Evolutionary conservation across 2,888 invertebrate species (phyloP).

Genomic region (Teleiodes luculella): DNA sequence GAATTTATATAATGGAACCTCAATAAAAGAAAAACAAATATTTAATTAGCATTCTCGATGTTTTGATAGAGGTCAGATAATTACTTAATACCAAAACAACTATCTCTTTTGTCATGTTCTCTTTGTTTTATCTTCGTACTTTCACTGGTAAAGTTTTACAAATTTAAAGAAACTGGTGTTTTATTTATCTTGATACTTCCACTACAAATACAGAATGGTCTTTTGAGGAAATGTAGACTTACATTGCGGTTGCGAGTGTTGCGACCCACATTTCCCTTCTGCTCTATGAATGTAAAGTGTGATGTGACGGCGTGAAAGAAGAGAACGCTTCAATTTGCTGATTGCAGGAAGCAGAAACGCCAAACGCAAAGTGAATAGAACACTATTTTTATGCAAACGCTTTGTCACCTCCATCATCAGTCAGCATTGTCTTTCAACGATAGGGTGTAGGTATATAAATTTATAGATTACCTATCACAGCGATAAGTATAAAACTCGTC

Average conservation of each 20-base stretch:
- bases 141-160: not conserved
- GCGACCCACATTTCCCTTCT: slow-evolving; percentile 50
- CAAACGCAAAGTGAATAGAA: too few species aligned
- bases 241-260: slow-evolving; percentile 39
- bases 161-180: not conserved
- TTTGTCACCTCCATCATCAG: slow-evolving; percentile 1
- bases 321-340: slow-evolving; percentile 52
- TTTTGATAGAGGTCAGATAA: too few species aligned
- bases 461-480: too few species aligned
- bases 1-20: too few species aligned
- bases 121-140: not conserved
- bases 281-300: slow-evolving; percentile 33
- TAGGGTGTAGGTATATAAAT: too few species aligned
- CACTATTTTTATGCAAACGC: slow-evolving; percentile 18
- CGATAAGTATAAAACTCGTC: too few species aligned
- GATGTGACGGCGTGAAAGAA: slow-evolving; percentile 40
- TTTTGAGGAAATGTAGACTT: slow-evolving; percentile 44
- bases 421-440: not conserved
- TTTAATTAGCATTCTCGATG: too few species aligned
- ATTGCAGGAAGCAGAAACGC: slow-evolving; percentile 41
- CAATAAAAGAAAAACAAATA: too few species aligned
- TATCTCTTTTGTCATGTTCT: not conserved
- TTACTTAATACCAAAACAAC: not conserved
- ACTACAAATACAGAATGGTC: not conserved
- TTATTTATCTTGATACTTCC: not conserved